Conservation (phyloP, 2,797 vertebrate species). For the Triplophysa bombifrons region DNA sequence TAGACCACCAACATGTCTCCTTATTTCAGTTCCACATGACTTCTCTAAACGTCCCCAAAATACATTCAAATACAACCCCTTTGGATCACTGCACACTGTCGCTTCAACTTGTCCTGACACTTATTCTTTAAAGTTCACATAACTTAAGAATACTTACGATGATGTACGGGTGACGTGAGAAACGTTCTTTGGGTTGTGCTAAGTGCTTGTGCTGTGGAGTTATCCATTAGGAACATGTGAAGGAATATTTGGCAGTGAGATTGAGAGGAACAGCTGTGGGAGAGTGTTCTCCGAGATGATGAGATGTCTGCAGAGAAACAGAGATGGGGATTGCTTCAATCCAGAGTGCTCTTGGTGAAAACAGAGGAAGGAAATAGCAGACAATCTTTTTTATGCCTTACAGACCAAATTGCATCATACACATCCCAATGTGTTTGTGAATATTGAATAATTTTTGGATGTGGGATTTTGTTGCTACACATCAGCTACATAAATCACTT, state of each 20-base stretch:
- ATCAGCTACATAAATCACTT: background rate
- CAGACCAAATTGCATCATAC: conserved; percentile 12
- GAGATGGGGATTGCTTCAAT: conserved; percentile 45
- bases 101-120: background rate
- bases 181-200: conserved; percentile 2
- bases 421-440: background rate
- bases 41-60: background rate
- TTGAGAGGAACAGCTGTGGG: conserved; percentile 59
- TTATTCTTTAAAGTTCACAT: conserved; percentile 15
- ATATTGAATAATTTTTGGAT: conserved; percentile 1
- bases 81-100: background rate
- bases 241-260: conserved; percentile 44
- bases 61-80: conserved; percentile 20
- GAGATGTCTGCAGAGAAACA: conserved; percentile 45
- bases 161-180: background rate
- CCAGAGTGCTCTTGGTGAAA: conserved; percentile 48
- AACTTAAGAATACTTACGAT: conserved; percentile 47
- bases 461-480: background rate
- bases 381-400: background rate
- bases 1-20: background rate
- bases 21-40: conserved; percentile 5
- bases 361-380: conserved; percentile 40
- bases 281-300: conserved; percentile 50
- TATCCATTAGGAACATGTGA: conserved; percentile 36
- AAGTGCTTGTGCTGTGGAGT: conserved; percentile 23